phyloP scores from a whole-genome alignment of 2,113 vertebrate genomes.

The Apaloderma vittatum region DNA sequence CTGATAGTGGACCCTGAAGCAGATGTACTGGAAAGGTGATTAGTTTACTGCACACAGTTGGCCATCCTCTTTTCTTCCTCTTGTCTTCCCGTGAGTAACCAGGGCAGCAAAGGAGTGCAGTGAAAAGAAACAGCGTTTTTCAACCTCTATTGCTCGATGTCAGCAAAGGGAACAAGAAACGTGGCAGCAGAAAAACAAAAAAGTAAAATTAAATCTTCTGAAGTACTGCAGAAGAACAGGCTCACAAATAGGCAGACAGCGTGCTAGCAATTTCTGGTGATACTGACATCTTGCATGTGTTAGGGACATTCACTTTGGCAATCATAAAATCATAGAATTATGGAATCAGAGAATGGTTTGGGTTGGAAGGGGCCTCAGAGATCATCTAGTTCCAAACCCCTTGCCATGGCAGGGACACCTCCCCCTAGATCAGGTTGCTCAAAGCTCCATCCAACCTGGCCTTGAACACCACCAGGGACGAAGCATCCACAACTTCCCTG shows the following conservation, averaged over 20 bases:
- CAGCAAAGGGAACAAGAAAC: not conserved
- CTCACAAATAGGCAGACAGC: not conserved
- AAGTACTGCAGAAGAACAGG: not conserved
- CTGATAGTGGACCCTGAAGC: not conserved
- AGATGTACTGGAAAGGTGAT: not conserved
- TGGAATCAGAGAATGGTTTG: too few relatives aligned
- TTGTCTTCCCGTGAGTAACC: rapidly evolving
- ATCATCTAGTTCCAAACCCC: too few relatives aligned
- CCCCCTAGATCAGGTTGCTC: too few relatives aligned
- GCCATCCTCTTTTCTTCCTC: not conserved
- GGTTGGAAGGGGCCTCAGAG: too few relatives aligned
- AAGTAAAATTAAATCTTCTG: not conserved
- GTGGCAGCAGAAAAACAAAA: not conserved
- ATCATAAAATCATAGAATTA: not conserved
- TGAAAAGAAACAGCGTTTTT: not conserved
- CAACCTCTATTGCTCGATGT: not conserved
- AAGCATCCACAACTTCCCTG: too few relatives aligned
- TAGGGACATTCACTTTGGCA: not conserved
- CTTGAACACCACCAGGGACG: too few relatives aligned
- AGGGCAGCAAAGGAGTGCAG: not conserved
- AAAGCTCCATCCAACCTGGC: too few relatives aligned
- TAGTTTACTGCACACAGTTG: not conserved
- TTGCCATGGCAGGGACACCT: too few relatives aligned
- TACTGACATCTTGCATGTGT: not conserved
- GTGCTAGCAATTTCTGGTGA: not conserved